phyloP scores from a whole-genome alignment of 2,113 vertebrate genomes.

The Pelusios castaneus region DNA sequence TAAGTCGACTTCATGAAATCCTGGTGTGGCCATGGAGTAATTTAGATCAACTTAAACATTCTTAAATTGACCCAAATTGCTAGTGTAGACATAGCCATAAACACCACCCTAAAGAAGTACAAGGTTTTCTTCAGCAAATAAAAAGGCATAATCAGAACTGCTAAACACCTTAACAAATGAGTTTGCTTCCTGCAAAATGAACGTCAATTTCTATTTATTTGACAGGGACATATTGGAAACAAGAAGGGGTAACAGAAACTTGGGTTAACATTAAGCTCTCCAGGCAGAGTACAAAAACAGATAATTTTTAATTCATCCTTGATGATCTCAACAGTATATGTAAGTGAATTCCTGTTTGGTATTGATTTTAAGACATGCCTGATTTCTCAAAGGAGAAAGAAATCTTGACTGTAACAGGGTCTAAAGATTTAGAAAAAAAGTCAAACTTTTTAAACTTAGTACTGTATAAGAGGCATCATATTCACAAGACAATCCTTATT shows the following conservation, averaged over 20 bases:
- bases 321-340: background rate
- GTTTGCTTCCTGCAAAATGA: background rate
- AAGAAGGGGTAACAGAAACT: background rate
- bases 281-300: background rate
- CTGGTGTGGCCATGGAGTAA: too few species aligned
- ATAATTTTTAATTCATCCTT: slow-evolving; percentile 7
- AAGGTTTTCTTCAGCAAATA: slow-evolving; percentile 2
- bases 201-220: background rate
- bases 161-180: background rate
- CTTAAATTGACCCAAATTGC: too few species aligned
- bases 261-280: background rate
- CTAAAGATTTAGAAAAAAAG: background rate
- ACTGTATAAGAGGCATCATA: background rate
- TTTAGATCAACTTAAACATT: too few species aligned
- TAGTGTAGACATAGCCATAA: too few species aligned
- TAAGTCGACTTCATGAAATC: too few species aligned
- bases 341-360: slow-evolving; percentile 1
- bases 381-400: slow-evolving; percentile 10
- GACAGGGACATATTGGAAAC: background rate
- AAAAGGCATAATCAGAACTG: background rate
- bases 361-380: slow-evolving; percentile 17
- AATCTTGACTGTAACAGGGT: background rate
- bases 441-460: background rate
- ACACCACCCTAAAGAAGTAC: background rate
- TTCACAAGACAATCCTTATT: background rate